Evolutionary conservation across 2,113 vertebrate species (phyloP).

Genomic region (Chascanopsetta lugubris): DNA sequence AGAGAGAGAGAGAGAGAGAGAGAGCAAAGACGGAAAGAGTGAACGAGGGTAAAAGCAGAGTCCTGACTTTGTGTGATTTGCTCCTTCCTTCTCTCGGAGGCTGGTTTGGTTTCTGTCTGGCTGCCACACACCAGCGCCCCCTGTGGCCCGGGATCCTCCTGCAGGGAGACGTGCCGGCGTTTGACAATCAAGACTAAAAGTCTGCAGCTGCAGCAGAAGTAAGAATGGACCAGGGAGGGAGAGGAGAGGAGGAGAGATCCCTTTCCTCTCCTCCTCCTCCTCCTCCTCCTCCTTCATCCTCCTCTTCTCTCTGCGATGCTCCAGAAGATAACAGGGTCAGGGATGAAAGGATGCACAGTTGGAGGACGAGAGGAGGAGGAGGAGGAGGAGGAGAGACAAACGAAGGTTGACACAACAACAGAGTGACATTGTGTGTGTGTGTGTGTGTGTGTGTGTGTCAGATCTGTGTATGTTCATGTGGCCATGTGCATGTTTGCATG

Average conservation of each 20-base stretch:
- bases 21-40: constrained; percentile 34
- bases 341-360: constrained; percentile 56
- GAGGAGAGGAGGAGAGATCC: not conserved
- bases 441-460: constrained; percentile 20
- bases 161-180: not conserved
- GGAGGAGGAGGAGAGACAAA: constrained; percentile 31
- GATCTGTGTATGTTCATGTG: not conserved
- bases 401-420: constrained; percentile 48
- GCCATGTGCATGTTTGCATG: constrained; percentile 13
- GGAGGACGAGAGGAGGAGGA: constrained; percentile 42
- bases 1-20: no score
- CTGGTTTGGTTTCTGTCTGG: not conserved
- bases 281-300: not conserved
- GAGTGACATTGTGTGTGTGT: constrained; percentile 24
- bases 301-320: constrained; percentile 55
- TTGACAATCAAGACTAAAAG: constrained; percentile 1
- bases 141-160: not conserved
- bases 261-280: not conserved
- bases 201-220: constrained; percentile 2
- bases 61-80: constrained; percentile 20
- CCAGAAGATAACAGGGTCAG: constrained; percentile 69
- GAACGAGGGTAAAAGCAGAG: constrained; percentile 17
- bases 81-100: not conserved
- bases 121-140: constrained; percentile 1
- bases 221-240: not conserved